These are phyloP conservation scores for Ericerus pela DNA, from an alignment of 1,140 invertebrate genomes.

Conservation along the genomic window DNA sequence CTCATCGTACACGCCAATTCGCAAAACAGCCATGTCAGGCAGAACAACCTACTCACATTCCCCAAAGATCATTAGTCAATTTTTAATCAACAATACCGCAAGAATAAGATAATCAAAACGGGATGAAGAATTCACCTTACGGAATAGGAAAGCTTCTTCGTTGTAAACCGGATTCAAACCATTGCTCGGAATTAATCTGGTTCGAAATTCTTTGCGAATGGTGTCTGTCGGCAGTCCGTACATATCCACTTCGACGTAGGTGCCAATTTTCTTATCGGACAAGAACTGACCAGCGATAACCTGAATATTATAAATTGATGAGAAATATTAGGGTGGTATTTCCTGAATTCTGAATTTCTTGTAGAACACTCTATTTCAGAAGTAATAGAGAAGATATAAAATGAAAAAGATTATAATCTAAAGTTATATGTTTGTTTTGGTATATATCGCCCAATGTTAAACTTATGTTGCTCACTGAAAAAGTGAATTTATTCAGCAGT, in stretches of 20 bases:
- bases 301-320: no score
- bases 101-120: background rate
- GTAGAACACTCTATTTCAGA: no score
- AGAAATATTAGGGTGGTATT: no score
- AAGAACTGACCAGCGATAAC: conserved; percentile 99
- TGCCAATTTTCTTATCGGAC: conserved; percentile 96
- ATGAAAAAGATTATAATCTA: no score
- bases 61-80: background rate
- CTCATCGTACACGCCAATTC: conserved; percentile 98
- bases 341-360: no score
- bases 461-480: no score
- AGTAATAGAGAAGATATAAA: no score
- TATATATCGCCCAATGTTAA: no score
- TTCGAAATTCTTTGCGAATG: conserved; percentile 94
- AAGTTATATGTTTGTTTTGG: no score
- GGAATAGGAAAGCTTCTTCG: conserved; percentile 93
- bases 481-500: no score
- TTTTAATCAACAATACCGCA: background rate
- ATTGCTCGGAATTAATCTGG: conserved; percentile 87
- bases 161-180: conserved; percentile 96
- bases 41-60: conserved; percentile 60
- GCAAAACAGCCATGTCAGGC: conserved; percentile 89
- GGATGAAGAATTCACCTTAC: conserved; percentile 54
- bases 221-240: conserved; percentile 98
- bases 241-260: conserved; percentile 99